These are phyloP conservation scores for Lepetodrilus schrolli DNA, from an alignment of 2,888 invertebrate species.

Conservation along the genomic window DNA sequence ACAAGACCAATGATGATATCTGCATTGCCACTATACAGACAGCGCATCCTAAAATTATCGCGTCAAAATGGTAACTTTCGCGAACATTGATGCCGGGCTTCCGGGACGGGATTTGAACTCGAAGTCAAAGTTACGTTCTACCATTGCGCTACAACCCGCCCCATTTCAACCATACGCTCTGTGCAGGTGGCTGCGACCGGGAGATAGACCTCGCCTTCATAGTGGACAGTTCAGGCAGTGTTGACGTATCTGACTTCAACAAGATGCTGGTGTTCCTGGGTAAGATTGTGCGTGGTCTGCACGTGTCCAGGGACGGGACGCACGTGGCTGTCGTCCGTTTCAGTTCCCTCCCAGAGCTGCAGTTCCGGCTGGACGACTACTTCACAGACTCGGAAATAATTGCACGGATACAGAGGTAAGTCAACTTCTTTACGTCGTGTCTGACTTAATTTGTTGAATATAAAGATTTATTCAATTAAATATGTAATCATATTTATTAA, in stretches of 20 bases:
- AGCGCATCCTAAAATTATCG: no score
- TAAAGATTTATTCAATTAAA: no score
- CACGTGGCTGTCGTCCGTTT: constrained; percentile 37
- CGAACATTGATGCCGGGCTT: no score
- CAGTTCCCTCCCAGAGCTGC: background rate
- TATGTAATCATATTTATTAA: no score
- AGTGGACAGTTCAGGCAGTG: constrained; percentile 44
- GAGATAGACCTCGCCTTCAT: constrained; percentile 40
- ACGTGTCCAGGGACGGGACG: constrained; percentile 10
- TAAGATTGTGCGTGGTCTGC: constrained; percentile 26
- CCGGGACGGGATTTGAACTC: no score
- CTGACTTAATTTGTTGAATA: no score
- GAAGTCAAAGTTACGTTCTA: no score
- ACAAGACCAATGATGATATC: no score
- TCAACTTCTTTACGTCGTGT: background rate
- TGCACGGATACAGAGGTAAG: constrained; percentile 21
- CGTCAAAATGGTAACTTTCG: no score
- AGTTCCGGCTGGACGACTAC: constrained; percentile 29
- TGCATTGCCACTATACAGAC: no score
- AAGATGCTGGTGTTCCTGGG: constrained; percentile 36
- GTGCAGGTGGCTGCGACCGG: constrained; percentile 25
- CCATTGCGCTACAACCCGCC: no score
- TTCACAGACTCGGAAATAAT: constrained; percentile 10
- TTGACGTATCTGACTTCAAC: constrained; percentile 34
- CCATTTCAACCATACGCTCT: no score